Evolutionary conservation across 2,888 invertebrate species (phyloP), one percentile per base, ranked within the genome.

Genomic region (Ennomos erosarius): DNA sequence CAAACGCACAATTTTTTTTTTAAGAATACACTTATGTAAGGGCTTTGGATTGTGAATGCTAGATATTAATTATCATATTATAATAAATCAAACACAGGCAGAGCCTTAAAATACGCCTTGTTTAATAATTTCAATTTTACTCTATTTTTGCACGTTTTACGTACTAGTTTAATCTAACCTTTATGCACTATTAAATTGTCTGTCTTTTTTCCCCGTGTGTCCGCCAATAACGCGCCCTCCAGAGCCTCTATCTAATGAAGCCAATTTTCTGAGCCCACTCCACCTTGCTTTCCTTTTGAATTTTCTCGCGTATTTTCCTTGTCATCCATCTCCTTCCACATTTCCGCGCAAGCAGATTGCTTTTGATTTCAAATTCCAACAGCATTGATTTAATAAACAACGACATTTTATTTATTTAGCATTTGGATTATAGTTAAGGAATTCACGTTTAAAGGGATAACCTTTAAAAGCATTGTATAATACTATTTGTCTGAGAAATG

Each of bases 271-370:
- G 73, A 79, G 81, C 80, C 78, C 84, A 82, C 82, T 85, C 84
- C 81, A 85, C 86, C 85, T 87, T 85, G 85, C 86, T 82, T 84
- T 87, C 84, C 87, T 87, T 88, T 85, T 84, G 86, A 87, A 90
- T 87, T 90, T 88, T 87, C 86, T 84, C 82, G 81, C 85, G 85
- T 88, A 88, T 89, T 90, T 90, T 87, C 86, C 85, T 83, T 85
- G 85, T 87, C 86, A 90, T 88, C 85, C 85, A 88, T 90, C 89
- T 88, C 85, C 79, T 86, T 85, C 82, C 83, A 76, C 83, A 76
- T 83, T 87, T 87, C 84, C 84, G 82, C 82, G 79, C 79, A 82
- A 79, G 81, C 84, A 89, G 86, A 90, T 90, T 90, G 87, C 88
- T 88, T 87, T 87, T 87, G 86, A 90, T 90, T 90, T 81, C 80